Conservation (phyloP, 1,140 invertebrate species). For the Anastrepha obliqua region DNA sequence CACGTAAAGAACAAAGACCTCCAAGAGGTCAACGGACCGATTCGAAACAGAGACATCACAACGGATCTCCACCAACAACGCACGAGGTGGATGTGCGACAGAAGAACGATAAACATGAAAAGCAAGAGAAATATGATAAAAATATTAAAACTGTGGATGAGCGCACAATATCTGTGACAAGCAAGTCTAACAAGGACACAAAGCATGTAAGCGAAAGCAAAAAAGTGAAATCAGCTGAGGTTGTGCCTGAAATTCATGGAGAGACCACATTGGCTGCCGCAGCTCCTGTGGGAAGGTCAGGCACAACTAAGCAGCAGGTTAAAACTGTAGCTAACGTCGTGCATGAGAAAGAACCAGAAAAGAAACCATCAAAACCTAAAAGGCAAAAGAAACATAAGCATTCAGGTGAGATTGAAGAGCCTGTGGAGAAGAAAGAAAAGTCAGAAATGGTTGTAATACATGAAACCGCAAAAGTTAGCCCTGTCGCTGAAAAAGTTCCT, state of each 20-base stretch:
- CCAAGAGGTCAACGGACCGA: constrained; percentile 65
- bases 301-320: constrained; percentile 22
- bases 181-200: background rate
- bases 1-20: constrained; percentile 64
- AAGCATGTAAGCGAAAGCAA: constrained; percentile 7
- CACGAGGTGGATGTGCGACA: constrained; percentile 8
- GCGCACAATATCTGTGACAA: background rate
- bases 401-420: constrained; percentile 45
- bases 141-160: constrained; percentile 19
- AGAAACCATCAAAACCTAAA: constrained; percentile 35
- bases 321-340: background rate
- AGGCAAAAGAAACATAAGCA: constrained; percentile 45
- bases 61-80: constrained; percentile 12
- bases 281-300: constrained; percentile 43
- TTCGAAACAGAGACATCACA: constrained; percentile 56
- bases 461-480: constrained; percentile 30
- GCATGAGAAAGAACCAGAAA: constrained; percentile 23
- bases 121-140: constrained; percentile 52
- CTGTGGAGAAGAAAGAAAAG: constrained; percentile 35
- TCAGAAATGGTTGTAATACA: background rate
- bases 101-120: constrained; percentile 57
- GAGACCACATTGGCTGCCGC: constrained; percentile 52
- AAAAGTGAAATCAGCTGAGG: constrained; percentile 5
- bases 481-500: constrained; percentile 22
- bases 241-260: constrained; percentile 55